A percentile compares a stretch with the other conserved stretches of the same genome.
Conservation (phyloP, 2,888 invertebrate species). For the Tiliacea citrago region DNA sequence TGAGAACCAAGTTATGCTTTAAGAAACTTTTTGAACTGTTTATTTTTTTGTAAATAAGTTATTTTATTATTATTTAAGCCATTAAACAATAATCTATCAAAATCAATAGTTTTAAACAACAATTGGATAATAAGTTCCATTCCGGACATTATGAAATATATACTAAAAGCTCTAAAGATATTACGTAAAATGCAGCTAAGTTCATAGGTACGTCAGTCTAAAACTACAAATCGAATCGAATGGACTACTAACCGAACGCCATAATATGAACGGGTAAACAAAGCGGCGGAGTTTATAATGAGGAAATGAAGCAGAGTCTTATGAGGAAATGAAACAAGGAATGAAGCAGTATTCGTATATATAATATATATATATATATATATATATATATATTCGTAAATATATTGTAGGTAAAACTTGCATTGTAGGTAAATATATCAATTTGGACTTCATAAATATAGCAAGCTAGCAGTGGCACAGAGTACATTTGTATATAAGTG, state of each 20-base stretch:
- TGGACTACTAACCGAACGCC: slow-evolving; percentile 25
- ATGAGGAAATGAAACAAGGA: neutral
- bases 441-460: neutral
- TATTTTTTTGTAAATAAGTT: too few relatives aligned
- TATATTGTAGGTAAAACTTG: neutral
- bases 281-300: neutral
- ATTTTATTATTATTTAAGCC: neutral
- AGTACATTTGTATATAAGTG: too few relatives aligned
- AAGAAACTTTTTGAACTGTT: neutral
- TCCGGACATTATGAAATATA: neutral
- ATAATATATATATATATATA: too few relatives aligned
- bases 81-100: neutral
- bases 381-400: too few relatives aligned
- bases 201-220: neutral
- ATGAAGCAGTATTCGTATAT: neutral
- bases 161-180: neutral
- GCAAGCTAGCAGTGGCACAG: neutral
- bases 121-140: neutral
- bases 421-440: neutral
- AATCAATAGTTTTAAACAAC: neutral
- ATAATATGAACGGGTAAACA: slow-evolving; percentile 21
- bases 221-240: neutral
- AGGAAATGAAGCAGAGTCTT: neutral
- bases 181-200: neutral
- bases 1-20: neutral